phyloP scores from a whole-genome alignment of 2,888 invertebrate genomes.

The Sarcophaga variegata region DNA sequence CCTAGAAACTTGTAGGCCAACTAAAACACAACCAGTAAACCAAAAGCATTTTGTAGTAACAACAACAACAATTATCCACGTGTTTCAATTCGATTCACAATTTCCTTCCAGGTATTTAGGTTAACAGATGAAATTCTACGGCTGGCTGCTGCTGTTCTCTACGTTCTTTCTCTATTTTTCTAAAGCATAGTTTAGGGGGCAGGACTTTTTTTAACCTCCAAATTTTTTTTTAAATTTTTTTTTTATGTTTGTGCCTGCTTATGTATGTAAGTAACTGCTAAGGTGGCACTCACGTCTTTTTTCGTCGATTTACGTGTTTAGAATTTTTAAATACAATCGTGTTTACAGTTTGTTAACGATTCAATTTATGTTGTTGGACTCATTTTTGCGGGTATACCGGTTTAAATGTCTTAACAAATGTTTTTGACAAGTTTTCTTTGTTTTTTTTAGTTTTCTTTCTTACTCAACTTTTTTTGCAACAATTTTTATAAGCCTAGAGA shows the following conservation, averaged over 20 bases:
- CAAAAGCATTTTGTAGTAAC: slow-evolving; percentile 26
- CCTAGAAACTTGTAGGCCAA: slow-evolving; percentile 15
- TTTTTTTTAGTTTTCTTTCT: neutral
- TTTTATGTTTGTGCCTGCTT: neutral
- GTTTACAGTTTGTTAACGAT: slow-evolving; percentile 64
- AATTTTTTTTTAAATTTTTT: neutral
- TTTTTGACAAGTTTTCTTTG: neutral
- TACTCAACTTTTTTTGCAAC: too few species aligned
- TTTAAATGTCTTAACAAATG: neutral
- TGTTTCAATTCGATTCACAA: slow-evolving; percentile 51
- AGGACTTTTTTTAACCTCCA: neutral
- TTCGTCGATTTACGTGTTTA: slow-evolving; percentile 54
- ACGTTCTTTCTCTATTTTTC: neutral
- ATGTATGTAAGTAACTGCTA: neutral
- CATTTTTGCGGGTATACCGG: slow-evolving; percentile 19
- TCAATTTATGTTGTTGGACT: slow-evolving; percentile 53
- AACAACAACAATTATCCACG: slow-evolving; percentile 24
- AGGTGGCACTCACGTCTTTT: slow-evolving; percentile 57
- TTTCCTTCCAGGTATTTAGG: slow-evolving; percentile 26
- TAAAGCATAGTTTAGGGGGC: neutral
- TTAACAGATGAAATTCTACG: neutral
- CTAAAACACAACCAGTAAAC: slow-evolving; percentile 13
- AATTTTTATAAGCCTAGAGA: too few species aligned
- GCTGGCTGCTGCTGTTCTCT: neutral
- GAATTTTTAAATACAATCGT: slow-evolving; percentile 42